Evolutionary conservation across 1,140 invertebrate genomes (phyloP), one percentile per base, ranked within the genome.

Genomic region (Atta cephalotes): DNA sequence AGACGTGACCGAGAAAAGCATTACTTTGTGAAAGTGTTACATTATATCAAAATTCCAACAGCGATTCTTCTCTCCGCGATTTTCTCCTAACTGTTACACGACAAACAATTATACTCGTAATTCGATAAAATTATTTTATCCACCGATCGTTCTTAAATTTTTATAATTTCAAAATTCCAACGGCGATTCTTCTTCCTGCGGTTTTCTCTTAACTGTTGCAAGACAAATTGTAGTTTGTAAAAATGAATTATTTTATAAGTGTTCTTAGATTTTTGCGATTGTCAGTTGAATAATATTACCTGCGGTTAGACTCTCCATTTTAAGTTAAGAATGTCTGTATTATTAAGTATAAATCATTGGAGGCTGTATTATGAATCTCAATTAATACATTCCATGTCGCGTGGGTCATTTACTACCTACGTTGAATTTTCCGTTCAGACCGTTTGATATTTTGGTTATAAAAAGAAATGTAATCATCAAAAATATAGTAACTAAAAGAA

Each of bases 21-120:
- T 7, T n/a, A 71, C 79, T 39, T 45, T 12, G 79, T 71, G 79
- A 81, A 81, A 81, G 79, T 81, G 66, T 35, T 71, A 31, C 62
- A 21, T 49, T 45, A 21, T 45, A 71, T 81, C 51, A 81, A 71
- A 81, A 81, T 81, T 81, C 66, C 21, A 16, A 58, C 21, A 16
- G 51, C 66, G 49, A 70, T 56, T 81, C 78, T 65, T 65, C 39
- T 78, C 21, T 58, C 14, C 28, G 35, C 35, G 35, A 31, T 68
- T 81, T 81, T 81, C 66, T 81, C 68, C 10, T 28, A 51, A 58
- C 14, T 31, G 65, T 39, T 53, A 16, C 14, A 28, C 18, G 21
- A 56, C 18, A n/a, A n/a, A 2, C 66, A 3, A 39, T 18, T 16
- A 14, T 9, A 81, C 31, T 58, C 16, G 21, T 58, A 71, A 70